Base-by-base conservation (phyloP, 2,888 invertebrate genomes). In the Thysanoteuthis rhombus region DNA sequence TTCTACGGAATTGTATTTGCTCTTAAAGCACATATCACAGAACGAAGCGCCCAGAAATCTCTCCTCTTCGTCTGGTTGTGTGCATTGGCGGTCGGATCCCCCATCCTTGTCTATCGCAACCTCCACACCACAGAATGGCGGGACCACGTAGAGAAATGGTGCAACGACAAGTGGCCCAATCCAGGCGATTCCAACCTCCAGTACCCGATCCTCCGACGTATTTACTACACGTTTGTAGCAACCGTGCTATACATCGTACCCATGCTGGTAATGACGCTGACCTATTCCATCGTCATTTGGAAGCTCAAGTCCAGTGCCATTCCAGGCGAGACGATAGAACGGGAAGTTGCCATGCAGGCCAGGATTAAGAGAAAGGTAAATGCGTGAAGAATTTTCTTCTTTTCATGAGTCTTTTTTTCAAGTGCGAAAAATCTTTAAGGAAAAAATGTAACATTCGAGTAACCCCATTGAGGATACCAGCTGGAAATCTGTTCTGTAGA, bases 201-300 rank as follows among this genome's bases (percentile, higher is more conserved):
- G n/a, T 75, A 75, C n/a, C 97, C 1, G 96, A 98, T 10, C 97
- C 16, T 47, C 32, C 98, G 93, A 98, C 98, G 89, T 16, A 97
- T 98, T 89, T 98, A 98, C 96, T 98, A 98, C 98, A 98, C 98
- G 95, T 98, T 98, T 40, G 97, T 98, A 5, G 97, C 98, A 40
- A 98, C 98, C 0, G 97, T 98, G 12, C 97, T 98, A 38, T 98
- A 98, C 0, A 98, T 98, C 98, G 96, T 98, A 42, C 98, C 98
- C 0, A 97, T 98, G 47, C 97, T 97, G 0, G 97, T 98, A 0
- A 98, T 98, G 98, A 97, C 98, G 1, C 96, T 98, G 36, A 98
- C 98, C 94, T 98, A 98, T 95, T 97, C 98, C 8, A 98, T 98
- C 92, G 98, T 98, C 95, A 98, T 98, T 94, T 97, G 97, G 92